Base-by-base conservation (phyloP, 1,140 invertebrate species). In the Cyclargus thomasi region DNA sequence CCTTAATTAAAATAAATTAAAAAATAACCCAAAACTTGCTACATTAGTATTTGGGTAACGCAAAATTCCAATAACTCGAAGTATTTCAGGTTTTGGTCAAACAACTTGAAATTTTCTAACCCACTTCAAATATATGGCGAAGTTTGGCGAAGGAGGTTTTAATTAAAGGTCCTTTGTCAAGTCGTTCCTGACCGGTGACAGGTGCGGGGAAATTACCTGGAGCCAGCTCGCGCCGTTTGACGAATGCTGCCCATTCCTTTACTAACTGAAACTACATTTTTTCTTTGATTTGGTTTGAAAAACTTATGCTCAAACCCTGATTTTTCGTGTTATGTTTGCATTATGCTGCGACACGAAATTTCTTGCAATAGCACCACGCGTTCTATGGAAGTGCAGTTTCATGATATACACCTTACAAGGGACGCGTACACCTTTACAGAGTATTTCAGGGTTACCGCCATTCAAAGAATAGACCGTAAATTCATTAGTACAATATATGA, bases 81-180 rank as follows among this genome's bases (percentile, higher is more conserved):
- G 55, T 14, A 36, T 64, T 39, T 39, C 36, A 64, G 17, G 63
- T 39, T 35, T 64, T 7, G n/a, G 36, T 64, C 10, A 36, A 64
- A 64, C 36, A 36, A 64, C 29, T 39, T 35, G 35, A 17, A 35
- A 23, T 55, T 47, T 62, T 63, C 17, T 23, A 67, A 22, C 39
- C 17, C 62, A 55, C 63, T 55, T 64, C 18, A 69, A 53, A 47
- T 70, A 53, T 53, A 22, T 63, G 23, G 14, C 23, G 47, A 18
- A 70, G 70, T 74, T 72, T 72, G 68, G 23, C 62, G 70, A 71
- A 72, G 66, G 69, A 70, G 69, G 73, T 73, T 76, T 74, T 76
- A 76, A 76, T 76, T 76, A 76, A 72, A 72, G 71, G 70, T 75
- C 69, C 62, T 67, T 72, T 65, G 70, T 74, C 68, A 72, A 29